These are phyloP conservation scores for Orius insidiosus DNA, from an alignment of 1,140 invertebrate species.

Conservation along the genomic window DNA sequence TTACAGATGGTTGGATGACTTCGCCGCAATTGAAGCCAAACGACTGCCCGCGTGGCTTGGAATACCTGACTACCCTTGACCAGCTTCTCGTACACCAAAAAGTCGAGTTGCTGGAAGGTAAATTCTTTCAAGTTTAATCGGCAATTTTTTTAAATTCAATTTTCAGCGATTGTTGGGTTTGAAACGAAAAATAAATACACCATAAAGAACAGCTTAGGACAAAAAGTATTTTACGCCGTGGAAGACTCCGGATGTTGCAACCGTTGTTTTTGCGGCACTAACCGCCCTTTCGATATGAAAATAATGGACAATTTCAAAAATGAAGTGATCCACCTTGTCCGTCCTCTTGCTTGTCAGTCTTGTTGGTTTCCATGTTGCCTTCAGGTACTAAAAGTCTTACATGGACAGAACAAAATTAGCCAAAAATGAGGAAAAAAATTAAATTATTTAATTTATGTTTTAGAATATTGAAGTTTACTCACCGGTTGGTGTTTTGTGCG, in stretches of 20 bases:
- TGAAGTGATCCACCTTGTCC: conserved; percentile 51
- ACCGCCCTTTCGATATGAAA: conserved; percentile 69
- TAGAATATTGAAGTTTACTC: conserved; percentile 50
- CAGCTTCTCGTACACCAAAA: conserved; percentile 76
- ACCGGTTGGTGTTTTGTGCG: conserved; percentile 52
- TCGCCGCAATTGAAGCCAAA: conserved; percentile 43
- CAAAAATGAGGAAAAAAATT: no score
- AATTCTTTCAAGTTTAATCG: conserved; percentile 1
- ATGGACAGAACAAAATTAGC: not conserved
- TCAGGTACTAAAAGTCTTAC: conserved; percentile 35
- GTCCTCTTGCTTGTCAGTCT: conserved; percentile 55
- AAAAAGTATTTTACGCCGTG: conserved; percentile 66
- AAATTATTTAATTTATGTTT: conserved; percentile 15
- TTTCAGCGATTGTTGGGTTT: conserved; percentile 57
- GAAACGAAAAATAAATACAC: conserved; percentile 82
- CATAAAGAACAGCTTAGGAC: conserved; percentile 54
- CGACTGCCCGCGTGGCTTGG: conserved; percentile 78
- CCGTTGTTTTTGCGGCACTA: conserved; percentile 57
- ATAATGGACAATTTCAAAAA: conserved; percentile 59
- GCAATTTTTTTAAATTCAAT: conserved; percentile 2
- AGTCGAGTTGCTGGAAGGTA: conserved; percentile 67
- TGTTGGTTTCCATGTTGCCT: conserved; percentile 74
- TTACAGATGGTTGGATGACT: conserved; percentile 65
- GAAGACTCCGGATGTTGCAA: conserved; percentile 69
- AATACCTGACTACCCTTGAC: conserved; percentile 83